Conservation (phyloP, 2,113 vertebrate species). For the Promerops cafer region DNA sequence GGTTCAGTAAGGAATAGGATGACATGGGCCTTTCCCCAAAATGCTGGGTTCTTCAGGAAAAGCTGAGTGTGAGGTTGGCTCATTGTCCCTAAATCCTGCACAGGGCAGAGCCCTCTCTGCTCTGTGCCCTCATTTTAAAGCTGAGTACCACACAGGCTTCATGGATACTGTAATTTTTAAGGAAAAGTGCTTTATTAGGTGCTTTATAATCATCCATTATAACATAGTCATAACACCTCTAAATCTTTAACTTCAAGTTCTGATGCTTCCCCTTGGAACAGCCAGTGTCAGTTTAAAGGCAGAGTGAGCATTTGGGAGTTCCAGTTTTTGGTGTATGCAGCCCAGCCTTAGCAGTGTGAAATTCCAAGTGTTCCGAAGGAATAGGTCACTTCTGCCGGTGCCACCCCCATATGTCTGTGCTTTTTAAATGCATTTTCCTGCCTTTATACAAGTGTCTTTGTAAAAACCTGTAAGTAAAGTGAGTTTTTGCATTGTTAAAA, state of each 20-base stretch:
- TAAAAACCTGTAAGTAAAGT: neutral
- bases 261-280: neutral
- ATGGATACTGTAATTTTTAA: neutral
- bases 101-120: neutral
- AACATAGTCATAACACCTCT: neutral
- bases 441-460: accelerated
- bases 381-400: neutral
- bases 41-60: neutral
- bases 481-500: neutral
- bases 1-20: neutral
- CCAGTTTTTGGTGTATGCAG: neutral
- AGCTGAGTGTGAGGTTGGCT: neutral
- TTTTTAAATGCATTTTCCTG: neutral
- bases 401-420: neutral
- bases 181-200: neutral
- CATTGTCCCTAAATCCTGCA: neutral
- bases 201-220: neutral
- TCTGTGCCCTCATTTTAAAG: neutral
- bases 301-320: neutral
- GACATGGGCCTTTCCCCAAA: neutral
- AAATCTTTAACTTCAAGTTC: accelerated
- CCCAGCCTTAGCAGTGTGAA: neutral
- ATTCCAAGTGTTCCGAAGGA: neutral
- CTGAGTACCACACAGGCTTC: accelerated
- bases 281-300: neutral